Conservation (phyloP, 2,113 vertebrate genomes). For the Aptenodytes patagonicus region DNA sequence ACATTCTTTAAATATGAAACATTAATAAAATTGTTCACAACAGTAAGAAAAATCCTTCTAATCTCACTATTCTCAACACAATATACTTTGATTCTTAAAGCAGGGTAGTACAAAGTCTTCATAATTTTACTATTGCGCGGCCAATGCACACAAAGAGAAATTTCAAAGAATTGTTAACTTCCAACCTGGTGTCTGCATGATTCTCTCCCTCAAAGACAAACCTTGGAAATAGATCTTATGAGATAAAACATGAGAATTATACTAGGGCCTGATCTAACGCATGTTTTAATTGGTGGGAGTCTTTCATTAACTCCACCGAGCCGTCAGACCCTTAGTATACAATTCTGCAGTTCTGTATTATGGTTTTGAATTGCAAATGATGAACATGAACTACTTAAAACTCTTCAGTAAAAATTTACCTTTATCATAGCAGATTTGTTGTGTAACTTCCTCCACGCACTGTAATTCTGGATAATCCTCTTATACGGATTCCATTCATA, state of each 20-base stretch:
- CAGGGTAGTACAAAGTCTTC: background rate
- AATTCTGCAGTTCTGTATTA: background rate
- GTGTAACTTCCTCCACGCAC: background rate
- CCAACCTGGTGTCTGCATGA: background rate
- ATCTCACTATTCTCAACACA: background rate
- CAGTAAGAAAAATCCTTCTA: background rate
- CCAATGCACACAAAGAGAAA: background rate
- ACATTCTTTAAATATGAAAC: background rate
- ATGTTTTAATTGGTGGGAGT: background rate
- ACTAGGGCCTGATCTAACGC: background rate
- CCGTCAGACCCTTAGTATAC: background rate
- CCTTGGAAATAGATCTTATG: background rate
- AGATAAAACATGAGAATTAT: background rate
- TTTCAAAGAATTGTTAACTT: background rate
- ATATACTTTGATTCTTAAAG: background rate
- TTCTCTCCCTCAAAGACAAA: background rate
- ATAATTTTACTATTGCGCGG: background rate
- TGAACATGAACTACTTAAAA: conserved; percentile 34
- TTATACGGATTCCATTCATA: background rate
- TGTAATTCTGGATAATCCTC: background rate
- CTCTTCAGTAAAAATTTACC: conserved; percentile 17
- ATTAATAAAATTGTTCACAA: background rate
- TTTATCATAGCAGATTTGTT: background rate
- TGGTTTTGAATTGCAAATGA: conserved; percentile 39
- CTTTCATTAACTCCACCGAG: background rate